Conservation (phyloP, 2,797 vertebrate genomes). For the Tolypeutes matacus region DNA sequence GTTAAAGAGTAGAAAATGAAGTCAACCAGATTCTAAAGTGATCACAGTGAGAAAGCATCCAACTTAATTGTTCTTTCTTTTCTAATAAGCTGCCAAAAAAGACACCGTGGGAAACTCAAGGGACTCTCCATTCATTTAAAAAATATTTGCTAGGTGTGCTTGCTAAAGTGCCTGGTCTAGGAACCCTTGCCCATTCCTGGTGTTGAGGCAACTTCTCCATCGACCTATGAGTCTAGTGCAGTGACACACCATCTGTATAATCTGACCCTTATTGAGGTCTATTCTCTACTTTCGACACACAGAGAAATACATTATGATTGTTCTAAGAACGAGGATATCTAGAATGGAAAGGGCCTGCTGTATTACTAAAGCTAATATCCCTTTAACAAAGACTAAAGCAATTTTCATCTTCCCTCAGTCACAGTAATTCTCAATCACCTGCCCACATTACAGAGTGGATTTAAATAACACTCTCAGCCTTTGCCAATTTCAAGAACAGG, state of each 20-base stretch:
- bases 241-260: too few relatives aligned
- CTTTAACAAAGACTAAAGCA: slow-evolving; percentile 34
- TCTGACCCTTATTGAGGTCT: background rate
- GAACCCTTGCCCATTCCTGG: background rate
- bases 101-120: background rate
- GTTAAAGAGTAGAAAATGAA: background rate
- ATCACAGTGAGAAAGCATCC: background rate
- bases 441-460: background rate
- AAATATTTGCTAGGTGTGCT: background rate
- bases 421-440: slow-evolving; percentile 54
- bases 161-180: background rate
- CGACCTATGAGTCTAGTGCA: background rate
- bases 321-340: background rate
- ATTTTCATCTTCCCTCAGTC: background rate
- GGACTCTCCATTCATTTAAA: background rate
- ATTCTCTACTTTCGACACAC: background rate
- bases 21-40: background rate
- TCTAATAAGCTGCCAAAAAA: background rate
- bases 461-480: slow-evolving; percentile 28
- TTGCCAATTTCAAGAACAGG: slow-evolving; percentile 29
- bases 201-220: background rate
- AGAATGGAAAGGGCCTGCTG: background rate
- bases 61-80: background rate
- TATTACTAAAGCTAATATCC: background rate
- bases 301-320: background rate